Evolutionary conservation across 2,113 vertebrate genomes (phyloP).

Genomic region (Aegotheles bennettii): DNA sequence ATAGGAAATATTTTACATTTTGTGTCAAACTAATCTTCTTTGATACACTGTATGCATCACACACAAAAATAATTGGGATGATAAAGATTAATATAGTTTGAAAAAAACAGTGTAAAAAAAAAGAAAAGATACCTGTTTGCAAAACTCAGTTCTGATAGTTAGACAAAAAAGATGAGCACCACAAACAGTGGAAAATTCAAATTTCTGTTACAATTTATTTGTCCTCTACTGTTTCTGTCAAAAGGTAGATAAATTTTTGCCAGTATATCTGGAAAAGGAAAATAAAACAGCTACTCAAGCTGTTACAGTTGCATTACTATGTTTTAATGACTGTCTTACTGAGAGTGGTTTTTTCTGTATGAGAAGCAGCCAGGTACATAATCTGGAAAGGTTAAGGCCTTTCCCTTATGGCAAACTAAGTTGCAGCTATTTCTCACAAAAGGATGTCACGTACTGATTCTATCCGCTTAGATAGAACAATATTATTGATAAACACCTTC

Average conservation of each 20-base stretch:
- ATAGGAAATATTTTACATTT: neutral
- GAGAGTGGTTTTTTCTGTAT: neutral
- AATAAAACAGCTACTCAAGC: neutral
- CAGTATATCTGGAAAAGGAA: neutral
- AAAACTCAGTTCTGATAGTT: neutral
- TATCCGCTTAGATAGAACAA: neutral
- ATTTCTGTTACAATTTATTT: neutral
- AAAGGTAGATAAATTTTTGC: neutral
- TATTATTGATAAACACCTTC: constrained; percentile 23
- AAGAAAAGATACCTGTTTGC: neutral
- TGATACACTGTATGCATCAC: neutral
- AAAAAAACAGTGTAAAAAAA: neutral
- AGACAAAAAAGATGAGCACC: neutral
- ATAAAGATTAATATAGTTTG: neutral
- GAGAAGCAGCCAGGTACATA: neutral
- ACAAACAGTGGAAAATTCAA: neutral
- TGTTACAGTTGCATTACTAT: neutral
- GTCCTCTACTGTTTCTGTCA: neutral
- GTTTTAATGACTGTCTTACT: neutral
- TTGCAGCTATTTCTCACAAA: neutral
- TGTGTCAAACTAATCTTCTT: neutral
- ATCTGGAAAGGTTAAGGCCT: neutral
- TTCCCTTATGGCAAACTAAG: neutral
- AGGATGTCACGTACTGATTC: neutral
- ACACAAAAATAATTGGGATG: neutral